These are phyloP conservation scores for Geopemphigus sp. DNA, from an alignment of 1,140 invertebrate species.

Conservation along the genomic window DNA sequence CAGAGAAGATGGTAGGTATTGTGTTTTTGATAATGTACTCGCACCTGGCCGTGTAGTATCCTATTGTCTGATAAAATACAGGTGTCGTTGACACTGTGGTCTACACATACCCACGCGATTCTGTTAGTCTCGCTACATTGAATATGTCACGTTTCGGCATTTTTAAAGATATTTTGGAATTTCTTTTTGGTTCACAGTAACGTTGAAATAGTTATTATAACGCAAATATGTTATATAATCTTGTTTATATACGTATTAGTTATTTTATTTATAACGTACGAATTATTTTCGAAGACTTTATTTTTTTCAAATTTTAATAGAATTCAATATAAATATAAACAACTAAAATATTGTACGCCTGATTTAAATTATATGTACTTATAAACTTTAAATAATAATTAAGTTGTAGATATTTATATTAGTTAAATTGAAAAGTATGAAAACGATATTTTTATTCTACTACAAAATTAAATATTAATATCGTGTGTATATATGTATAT, in stretches of 20 bases:
- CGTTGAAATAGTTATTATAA: neutral
- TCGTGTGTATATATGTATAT: no score
- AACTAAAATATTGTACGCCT: no score
- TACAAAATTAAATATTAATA: no score
- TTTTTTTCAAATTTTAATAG: no score
- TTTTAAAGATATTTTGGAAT: conserved; percentile 36
- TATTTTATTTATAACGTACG: no score
- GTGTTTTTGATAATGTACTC: conserved; percentile 47
- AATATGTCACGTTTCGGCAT: conserved; percentile 32
- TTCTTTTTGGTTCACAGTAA: neutral
- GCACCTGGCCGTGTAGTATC: conserved; percentile 38
- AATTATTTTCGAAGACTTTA: neutral
- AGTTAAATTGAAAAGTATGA: no score
- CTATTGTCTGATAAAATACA: conserved; percentile 48
- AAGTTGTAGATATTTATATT: no score
- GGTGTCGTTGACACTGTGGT: conserved; percentile 45
- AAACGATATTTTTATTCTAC: no score
- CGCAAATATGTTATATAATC: neutral
- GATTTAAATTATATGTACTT: no score
- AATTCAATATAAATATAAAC: no score
- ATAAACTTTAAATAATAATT: no score
- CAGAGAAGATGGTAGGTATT: conserved; percentile 32
- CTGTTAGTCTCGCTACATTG: conserved; percentile 1
- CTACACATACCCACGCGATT: conserved; percentile 37
- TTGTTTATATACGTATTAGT: conserved; percentile 1